These are phyloP conservation scores for Pelmatolapia mariae DNA, from an alignment of 2,113 vertebrate species.

Conservation along the genomic window DNA sequence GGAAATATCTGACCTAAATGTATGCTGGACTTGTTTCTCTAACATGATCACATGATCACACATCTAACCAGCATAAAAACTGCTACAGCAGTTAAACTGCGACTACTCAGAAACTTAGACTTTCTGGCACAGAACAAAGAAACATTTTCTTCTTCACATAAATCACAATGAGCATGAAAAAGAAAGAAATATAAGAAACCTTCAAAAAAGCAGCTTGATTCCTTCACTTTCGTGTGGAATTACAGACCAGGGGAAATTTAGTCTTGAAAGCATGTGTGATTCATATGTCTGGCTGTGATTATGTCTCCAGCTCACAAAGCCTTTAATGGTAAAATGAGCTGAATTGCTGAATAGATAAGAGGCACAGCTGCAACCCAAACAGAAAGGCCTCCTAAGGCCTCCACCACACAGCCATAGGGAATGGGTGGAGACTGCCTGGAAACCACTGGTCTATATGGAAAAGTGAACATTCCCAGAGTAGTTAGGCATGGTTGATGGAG, in stretches of 20 bases:
- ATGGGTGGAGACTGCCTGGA: not conserved
- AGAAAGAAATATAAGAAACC: rapidly evolving
- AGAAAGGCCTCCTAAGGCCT: not conserved
- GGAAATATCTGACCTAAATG: not conserved
- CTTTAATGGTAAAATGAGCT: not conserved
- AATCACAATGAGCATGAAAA: not conserved
- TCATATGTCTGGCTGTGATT: not conserved
- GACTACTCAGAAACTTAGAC: not conserved
- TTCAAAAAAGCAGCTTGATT: rapidly evolving
- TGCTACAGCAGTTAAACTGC: not conserved
- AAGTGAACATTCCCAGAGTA: not conserved
- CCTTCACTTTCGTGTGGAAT: not conserved
- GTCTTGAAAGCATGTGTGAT: rapidly evolving
- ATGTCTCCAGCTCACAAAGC: not conserved
- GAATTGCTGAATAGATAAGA: not conserved
- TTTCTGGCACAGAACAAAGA: not conserved
- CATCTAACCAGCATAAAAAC: not conserved
- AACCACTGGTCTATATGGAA: not conserved
- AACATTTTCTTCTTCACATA: not conserved
- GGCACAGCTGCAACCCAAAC: not conserved
- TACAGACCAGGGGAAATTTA: not conserved
- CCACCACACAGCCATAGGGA: not conserved
- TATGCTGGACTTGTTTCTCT: not conserved
- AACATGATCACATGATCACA: not conserved
- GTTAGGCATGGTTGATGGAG: rapidly evolving